phyloP scores from a whole-genome alignment of 2,113 vertebrate species.

The Loxodonta africana region DNA sequence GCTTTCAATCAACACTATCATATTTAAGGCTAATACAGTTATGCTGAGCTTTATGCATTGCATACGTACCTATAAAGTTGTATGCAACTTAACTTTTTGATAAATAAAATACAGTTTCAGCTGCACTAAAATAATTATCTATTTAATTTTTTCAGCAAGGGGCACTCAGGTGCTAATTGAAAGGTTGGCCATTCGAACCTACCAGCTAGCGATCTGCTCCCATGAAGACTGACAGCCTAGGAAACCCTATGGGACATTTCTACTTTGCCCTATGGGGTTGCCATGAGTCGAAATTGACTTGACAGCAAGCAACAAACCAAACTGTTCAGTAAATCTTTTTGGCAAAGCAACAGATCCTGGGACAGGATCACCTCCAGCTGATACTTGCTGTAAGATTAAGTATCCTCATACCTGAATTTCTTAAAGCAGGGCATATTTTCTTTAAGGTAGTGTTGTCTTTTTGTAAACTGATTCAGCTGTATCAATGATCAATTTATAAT shows the following conservation, averaged over 20 bases:
- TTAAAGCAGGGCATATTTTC: background rate
- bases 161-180: background rate
- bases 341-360: background rate
- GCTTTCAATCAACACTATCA: background rate
- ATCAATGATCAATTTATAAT: background rate
- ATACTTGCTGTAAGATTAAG: slow-evolving; percentile 1
- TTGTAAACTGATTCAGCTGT: background rate
- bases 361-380: background rate
- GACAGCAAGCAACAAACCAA: background rate
- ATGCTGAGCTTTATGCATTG: background rate
- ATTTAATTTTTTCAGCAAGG: background rate
- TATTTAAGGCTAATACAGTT: background rate
- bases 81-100: background rate
- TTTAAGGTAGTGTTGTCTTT: background rate
- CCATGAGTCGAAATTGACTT: background rate
- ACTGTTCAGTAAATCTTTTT: background rate
- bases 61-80: background rate
- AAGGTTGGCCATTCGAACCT: background rate
- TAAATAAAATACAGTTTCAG: slow-evolving; percentile 26
- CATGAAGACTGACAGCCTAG: background rate
- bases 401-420: background rate
- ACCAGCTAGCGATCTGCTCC: background rate
- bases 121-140: slow-evolving; percentile 18
- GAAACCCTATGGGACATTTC: background rate
- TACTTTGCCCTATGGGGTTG: background rate